Percentiles rank a stretch among this genome's conserved stretches.
Evolutionary conservation across 2,888 invertebrate species (phyloP).

Genomic region (Drosophila longiperda): DNA sequence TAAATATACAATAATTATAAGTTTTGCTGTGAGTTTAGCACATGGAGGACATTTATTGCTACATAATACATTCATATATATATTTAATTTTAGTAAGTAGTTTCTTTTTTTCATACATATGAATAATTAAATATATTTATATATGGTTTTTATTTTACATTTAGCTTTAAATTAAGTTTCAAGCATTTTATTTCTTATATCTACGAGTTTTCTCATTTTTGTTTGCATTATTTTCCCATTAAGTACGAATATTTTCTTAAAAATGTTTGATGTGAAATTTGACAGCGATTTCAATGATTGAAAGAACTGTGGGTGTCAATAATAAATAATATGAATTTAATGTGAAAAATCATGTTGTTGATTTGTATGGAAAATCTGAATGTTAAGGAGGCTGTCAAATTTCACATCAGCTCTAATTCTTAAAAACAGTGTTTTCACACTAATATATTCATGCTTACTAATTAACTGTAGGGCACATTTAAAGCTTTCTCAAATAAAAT

Average conservation of each 20-base stretch:
- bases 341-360: constrained; percentile 2
- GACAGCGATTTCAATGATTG: constrained; percentile 4
- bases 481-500: constrained; percentile 82
- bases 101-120: constrained; percentile 16
- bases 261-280: constrained; percentile 27
- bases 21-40: constrained; percentile 76
- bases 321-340: constrained; percentile 20
- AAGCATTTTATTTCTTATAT: constrained; percentile 22
- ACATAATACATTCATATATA: constrained; percentile 65
- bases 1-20: constrained; percentile 56
- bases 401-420: constrained; percentile 10
- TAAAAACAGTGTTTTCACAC: constrained; percentile 5
- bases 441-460: constrained; percentile 15
- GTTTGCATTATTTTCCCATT: not conserved
- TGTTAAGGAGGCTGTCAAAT: constrained; percentile 13
- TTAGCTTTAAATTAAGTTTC: constrained; percentile 21
- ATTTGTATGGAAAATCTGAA: constrained; percentile 6
- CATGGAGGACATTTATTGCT: constrained; percentile 82
- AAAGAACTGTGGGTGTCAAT: constrained; percentile 4
- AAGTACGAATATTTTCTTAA: constrained; percentile 15
- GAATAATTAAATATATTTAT: constrained; percentile 11
- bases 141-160: constrained; percentile 36
- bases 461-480: constrained; percentile 82
- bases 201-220: constrained; percentile 1
- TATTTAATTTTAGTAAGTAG: constrained; percentile 26